Conservation (phyloP, 2,113 vertebrate species). For the Prionailurus viverrinus region DNA sequence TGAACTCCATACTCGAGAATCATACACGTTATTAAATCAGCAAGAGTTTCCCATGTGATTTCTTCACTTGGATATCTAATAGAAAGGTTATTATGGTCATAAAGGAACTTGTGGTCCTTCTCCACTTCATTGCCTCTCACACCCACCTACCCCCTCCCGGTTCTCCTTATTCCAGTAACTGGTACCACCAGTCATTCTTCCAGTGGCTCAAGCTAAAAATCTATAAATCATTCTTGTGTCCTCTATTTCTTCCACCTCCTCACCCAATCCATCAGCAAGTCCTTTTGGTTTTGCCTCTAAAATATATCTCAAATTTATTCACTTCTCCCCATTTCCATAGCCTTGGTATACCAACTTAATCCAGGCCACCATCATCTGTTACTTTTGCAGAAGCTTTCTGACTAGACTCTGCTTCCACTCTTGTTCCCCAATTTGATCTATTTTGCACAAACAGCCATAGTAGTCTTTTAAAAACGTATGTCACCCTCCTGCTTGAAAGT, state of each 20-base stretch:
- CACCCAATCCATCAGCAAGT: background rate
- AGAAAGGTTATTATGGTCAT: background rate
- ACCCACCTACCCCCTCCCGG: background rate
- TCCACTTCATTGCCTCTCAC: background rate
- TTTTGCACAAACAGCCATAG: background rate
- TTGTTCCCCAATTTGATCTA: background rate
- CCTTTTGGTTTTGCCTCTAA: constrained; percentile 5
- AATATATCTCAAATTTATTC: background rate
- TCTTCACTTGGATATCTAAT: constrained; percentile 32
- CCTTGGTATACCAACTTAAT: background rate
- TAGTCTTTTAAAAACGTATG: background rate
- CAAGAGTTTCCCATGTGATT: background rate
- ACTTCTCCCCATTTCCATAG: background rate
- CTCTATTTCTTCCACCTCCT: background rate
- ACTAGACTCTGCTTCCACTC: background rate
- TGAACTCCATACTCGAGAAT: constrained; percentile 3
- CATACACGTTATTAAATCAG: background rate
- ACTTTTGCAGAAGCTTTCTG: background rate
- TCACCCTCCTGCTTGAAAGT: background rate
- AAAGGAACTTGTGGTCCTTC: background rate
- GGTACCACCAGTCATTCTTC: background rate
- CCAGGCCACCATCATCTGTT: background rate
- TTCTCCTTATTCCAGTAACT: background rate
- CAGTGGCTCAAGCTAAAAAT: background rate
- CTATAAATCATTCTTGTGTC: background rate